These are phyloP conservation scores for Mastomys coucha DNA, from an alignment of 2,113 vertebrate species.

Conservation along the genomic window DNA sequence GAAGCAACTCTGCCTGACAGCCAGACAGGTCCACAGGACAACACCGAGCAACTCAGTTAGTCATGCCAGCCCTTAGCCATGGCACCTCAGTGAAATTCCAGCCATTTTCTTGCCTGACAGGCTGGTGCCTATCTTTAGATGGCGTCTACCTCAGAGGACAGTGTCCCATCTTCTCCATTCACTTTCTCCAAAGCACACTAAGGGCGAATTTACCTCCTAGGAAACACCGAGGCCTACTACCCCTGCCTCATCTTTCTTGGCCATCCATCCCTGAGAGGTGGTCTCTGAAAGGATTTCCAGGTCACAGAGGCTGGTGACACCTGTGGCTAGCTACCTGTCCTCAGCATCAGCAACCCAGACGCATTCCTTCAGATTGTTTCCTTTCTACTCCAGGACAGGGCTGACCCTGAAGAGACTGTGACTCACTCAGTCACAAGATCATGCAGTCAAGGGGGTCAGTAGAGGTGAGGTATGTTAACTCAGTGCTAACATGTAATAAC, in stretches of 20 bases:
- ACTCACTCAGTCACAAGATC: background rate
- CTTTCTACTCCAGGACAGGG: background rate
- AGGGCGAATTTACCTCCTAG: conserved; percentile 53
- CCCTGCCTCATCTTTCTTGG: background rate
- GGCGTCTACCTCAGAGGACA: conserved; percentile 60
- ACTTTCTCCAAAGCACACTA: conserved; percentile 38
- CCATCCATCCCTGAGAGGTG: background rate
- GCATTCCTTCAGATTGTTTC: background rate
- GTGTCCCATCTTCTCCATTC: conserved; percentile 34
- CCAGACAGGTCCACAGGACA: conserved; percentile 76
- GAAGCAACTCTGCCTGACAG: conserved; percentile 77
- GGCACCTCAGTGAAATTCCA: conserved; percentile 80
- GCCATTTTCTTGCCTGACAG: conserved; percentile 73
- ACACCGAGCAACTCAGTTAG: conserved; percentile 62
- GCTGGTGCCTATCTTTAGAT: conserved; percentile 80
- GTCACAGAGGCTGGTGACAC: conserved; percentile 39
- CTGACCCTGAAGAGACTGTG: background rate
- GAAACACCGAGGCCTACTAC: background rate
- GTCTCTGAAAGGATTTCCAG: background rate
- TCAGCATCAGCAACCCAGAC: conserved; percentile 14
- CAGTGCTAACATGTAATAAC: conserved; percentile 6
- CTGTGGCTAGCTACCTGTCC: background rate
- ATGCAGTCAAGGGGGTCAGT: background rate
- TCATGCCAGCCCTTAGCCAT: conserved; percentile 81
- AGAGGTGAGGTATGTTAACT: background rate